Evolutionary conservation across 2,888 invertebrate genomes (phyloP), one percentile per base, ranked within the genome.

Genomic region (Gisinianus flammeolus): DNA sequence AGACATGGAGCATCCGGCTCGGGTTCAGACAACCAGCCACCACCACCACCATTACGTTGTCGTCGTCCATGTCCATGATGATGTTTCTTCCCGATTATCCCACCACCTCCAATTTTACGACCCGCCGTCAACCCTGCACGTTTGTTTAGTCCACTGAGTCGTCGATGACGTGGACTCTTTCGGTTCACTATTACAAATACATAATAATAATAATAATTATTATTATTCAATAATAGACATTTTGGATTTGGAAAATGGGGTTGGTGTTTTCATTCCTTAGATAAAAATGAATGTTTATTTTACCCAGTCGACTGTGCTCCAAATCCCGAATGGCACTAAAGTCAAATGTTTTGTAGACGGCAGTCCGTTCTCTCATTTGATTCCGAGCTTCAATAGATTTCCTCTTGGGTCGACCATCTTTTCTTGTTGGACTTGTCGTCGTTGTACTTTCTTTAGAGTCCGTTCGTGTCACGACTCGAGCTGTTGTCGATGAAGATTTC

Each of bases 1-100:
- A 93, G 88, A 85, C 90, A 90, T n/a, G 92, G 91, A 85, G 90
- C 89, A 85, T 85, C 85, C 85, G 83, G 86, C 85, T 85, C 86
- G 85, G 83, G 86, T 85, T 85, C 86, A 85, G 84, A 85, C 85
- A 86, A 67, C 35, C 78, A 79, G 24, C 74, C 52, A 4, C 71
- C 30, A 3, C n/a, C 62, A 10, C 22, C 52, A 5, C 24, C 8
- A 5, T 26, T n/a, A 6, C 30, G 10, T 10, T n/a, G 69, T 4
- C 26, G 28, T 12, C 62, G 35, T 78, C 12, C 72, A 31, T 2
- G 72, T 72, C 12, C 76, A 78, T 31, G 64, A 71, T 30, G 12
- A 19, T 10, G 66, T 73, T 71, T 76, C 72, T 52, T 75, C 5
- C 82, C 82, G 0, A 85, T 74, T 8, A 85, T 81, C 6, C 85